phyloP scores from a whole-genome alignment of 2,888 invertebrate genomes.

The Synergus japonicus region DNA sequence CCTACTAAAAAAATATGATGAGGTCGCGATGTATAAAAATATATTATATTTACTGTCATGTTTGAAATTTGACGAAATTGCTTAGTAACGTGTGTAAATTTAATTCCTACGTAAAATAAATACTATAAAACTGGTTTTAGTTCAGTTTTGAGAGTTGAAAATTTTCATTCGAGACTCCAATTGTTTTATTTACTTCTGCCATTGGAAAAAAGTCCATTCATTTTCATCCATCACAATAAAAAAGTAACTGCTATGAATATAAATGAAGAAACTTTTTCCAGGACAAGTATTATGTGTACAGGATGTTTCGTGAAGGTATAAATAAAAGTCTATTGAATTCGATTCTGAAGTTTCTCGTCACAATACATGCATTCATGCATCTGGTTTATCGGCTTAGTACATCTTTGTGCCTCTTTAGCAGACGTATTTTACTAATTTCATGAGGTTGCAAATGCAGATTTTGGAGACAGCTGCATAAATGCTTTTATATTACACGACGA shows the following conservation, averaged over 20 bases:
- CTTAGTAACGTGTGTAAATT: background rate
- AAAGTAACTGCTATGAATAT: conserved; percentile 27
- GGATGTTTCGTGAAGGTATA: conserved; percentile 33
- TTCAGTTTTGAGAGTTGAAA: conserved; percentile 4
- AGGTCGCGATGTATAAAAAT: conserved; percentile 4
- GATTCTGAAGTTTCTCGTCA: conserved; percentile 33
- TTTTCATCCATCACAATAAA: conserved; percentile 20
- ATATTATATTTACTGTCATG: background rate
- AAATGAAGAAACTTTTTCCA: conserved; percentile 40
- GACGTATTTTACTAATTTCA: conserved; percentile 32
- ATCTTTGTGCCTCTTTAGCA: conserved; percentile 34
- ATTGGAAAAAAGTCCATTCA: conserved; percentile 9
- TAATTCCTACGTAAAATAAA: conserved; percentile 8
- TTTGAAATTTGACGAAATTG: background rate
- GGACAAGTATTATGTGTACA: conserved; percentile 33
- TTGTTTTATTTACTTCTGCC: background rate
- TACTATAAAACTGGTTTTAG: conserved; percentile 7
- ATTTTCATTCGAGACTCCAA: conserved; percentile 6
- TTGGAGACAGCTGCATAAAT: conserved; percentile 14
- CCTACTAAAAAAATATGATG: background rate
- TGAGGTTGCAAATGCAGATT: background rate
- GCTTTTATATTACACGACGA: conserved; percentile 2
- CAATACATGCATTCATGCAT: conserved; percentile 35
- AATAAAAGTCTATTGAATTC: conserved; percentile 39
- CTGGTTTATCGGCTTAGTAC: conserved; percentile 28